Conservation (phyloP, 2,888 invertebrate genomes). For the Heliconius aoede region DNA sequence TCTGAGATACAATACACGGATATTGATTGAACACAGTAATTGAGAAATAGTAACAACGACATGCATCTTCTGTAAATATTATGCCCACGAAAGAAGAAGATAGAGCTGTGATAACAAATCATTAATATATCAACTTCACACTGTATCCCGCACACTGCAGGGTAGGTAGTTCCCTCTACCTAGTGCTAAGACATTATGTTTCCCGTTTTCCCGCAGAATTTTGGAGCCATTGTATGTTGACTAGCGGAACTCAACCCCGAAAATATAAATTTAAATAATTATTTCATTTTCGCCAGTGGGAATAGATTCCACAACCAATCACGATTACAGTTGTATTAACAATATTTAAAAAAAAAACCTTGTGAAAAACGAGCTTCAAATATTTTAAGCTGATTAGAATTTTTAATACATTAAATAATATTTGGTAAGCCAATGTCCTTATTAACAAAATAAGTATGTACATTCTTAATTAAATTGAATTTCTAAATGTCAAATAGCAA, state of each 20-base stretch:
- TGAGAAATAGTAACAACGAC: not conserved
- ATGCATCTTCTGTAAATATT: slow-evolving; percentile 3
- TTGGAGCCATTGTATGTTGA: no score
- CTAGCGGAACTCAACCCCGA: no score
- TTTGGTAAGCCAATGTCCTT: slow-evolving; percentile 16
- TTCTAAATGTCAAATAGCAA: not conserved
- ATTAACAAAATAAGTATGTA: not conserved
- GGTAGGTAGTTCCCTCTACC: no score
- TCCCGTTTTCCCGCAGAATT: no score
- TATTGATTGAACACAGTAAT: slow-evolving; percentile 16
- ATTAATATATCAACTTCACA: no score
- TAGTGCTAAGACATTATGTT: no score
- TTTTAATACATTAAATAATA: slow-evolving; percentile 13
- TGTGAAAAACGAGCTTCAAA: slow-evolving; percentile 1
- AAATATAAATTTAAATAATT: no score
- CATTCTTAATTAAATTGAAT: slow-evolving; percentile 1
- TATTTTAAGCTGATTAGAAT: slow-evolving; percentile 1
- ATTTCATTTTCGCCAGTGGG: no score
- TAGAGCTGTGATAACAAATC: not conserved
- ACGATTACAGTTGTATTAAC: not conserved
- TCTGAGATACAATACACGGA: slow-evolving; percentile 25
- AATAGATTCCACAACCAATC: no score
- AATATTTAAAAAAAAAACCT: slow-evolving; percentile 2
- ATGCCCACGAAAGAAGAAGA: not conserved
- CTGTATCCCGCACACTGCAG: no score